Conservation (phyloP, 2,113 vertebrate species). For the Pachyramphus minor region DNA sequence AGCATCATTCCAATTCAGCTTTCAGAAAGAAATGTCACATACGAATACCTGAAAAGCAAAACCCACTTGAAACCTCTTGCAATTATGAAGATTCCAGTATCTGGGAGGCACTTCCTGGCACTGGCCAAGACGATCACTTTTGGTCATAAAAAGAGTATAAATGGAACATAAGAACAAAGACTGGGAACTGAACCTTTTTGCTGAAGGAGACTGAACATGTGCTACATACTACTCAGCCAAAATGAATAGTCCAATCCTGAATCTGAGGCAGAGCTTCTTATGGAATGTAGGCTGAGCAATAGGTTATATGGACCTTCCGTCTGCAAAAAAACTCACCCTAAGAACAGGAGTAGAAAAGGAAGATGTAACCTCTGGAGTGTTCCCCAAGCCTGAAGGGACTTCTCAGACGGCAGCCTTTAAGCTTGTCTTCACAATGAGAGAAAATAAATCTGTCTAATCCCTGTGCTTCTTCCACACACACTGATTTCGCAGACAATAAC, state of each 20-base stretch:
- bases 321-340: not conserved
- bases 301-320: not conserved
- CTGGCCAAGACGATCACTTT: not conserved
- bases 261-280: not conserved
- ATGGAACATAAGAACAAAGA: not conserved
- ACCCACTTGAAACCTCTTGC: not conserved
- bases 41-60: not conserved
- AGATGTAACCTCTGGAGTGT: not conserved
- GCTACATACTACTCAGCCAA: not conserved
- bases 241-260: not conserved
- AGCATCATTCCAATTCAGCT: not conserved
- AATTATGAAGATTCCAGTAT: not conserved
- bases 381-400: not conserved
- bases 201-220: not conserved
- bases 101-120: not conserved
- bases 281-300: not conserved
- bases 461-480: not conserved
- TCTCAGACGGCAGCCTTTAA: not conserved
- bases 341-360: not conserved
- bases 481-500: slow-evolving; percentile 36
- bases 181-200: not conserved
- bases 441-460: slow-evolving; percentile 46
- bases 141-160: not conserved
- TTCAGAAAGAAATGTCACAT: not conserved
- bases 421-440: not conserved